Base-by-base conservation (phyloP, 2,113 vertebrate genomes). In the Mirza zaza region DNA sequence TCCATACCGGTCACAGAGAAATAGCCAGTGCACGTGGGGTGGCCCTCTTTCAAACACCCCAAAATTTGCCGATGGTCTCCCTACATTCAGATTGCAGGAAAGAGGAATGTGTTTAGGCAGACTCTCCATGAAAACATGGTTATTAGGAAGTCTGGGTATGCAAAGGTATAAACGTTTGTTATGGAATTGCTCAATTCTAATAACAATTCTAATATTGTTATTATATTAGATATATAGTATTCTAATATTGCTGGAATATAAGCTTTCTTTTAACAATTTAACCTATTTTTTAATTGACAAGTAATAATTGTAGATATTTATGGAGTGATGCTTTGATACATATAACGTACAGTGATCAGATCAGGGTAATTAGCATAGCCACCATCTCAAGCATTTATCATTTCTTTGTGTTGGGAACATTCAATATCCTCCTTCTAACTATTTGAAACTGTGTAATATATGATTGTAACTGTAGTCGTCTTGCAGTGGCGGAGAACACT, bases 21-120 rank as follows among this genome's bases (percentile, higher is more conserved):
- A 6, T 0, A 34, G 27, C 27, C 83, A 23, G 4, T 0, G 52
- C 11, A 36, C 25, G 1, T 0, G 50, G 0, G 3, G 1, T 0
- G 50, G 5, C 12, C 17, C 13, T 32, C 18, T 5, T 32, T 6
- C 29, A 55, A 0, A 5, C 10, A 3, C 32, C 23, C 1, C 8
- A 8, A 75, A 42, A n/a, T 23, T 7, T 15, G 32, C 48, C 61
- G 6, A 4, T 8, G 1, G 18, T 50, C 61, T n/a, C 25, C 2
- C 32, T 23, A 14, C 4, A 4, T 17, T 10, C 14, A 42, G 61
- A 63, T 0, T 0, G 2, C 32, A 34, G 45, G 65, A 34, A 20
- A 34, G 7, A 25, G 11, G 68, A 1, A 42, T 3, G 23, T 32
- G 32, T 55, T 71, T 3, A 25, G 52, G 42, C 21, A 13, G 42